Evolutionary conservation across 2,113 vertebrate genomes (phyloP).

Genomic region (Galbula dea): DNA sequence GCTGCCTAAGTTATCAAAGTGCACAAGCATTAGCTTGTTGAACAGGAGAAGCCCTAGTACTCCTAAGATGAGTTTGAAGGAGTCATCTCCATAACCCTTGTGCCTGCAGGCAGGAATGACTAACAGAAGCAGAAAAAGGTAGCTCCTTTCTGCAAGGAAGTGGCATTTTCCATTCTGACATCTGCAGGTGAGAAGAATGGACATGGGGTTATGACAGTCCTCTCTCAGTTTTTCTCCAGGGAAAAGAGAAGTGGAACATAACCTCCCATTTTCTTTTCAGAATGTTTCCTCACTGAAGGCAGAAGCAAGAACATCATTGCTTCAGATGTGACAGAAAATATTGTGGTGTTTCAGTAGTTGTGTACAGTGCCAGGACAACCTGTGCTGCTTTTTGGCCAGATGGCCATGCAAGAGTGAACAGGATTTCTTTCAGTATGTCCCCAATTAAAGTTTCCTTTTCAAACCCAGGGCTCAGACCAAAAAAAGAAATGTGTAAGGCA

Average conservation of each 20-base stretch:
- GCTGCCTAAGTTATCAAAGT: not conserved
- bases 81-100: not conserved
- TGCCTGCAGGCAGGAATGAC: conserved; percentile 27
- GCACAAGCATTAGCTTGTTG: not conserved
- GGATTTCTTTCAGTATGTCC: not conserved
- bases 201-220: conserved; percentile 31
- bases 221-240: conserved; percentile 34
- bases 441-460: not conserved
- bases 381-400: conserved; percentile 4
- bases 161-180: conserved; percentile 52
- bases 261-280: not conserved
- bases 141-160: conserved; percentile 41
- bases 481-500: not conserved
- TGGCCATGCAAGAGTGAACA: not conserved
- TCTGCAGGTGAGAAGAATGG: conserved; percentile 31
- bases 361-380: not conserved
- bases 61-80: conserved; percentile 4
- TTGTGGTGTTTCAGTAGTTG: not conserved
- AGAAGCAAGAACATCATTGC: conserved; percentile 22
- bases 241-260: not conserved
- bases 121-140: not conserved
- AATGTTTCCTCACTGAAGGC: conserved; percentile 47
- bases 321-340: conserved; percentile 20
- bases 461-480: not conserved
- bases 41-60: not conserved